Evolutionary conservation across 2,113 vertebrate species (phyloP).

Genomic region (Amazona guildingii): DNA sequence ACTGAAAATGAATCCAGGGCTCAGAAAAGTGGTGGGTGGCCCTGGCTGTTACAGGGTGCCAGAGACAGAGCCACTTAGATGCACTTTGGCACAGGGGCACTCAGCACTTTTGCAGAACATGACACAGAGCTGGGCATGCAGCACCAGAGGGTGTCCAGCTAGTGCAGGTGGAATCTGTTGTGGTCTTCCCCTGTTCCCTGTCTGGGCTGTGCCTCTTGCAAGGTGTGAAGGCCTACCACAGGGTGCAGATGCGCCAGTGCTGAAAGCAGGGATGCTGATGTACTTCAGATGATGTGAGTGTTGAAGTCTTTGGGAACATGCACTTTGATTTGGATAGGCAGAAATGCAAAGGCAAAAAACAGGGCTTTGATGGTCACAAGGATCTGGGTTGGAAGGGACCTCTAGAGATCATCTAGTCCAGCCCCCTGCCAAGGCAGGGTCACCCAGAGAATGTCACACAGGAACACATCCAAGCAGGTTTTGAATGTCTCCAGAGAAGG

Average conservation of each 20-base stretch:
- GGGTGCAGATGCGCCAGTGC: neutral
- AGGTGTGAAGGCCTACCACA: neutral
- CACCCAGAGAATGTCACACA: too few relatives aligned
- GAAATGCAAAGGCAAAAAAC: neutral
- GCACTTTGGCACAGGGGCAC: neutral
- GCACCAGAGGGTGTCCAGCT: neutral
- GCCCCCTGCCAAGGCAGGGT: too few relatives aligned
- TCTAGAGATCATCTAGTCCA: too few relatives aligned
- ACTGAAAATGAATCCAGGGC: neutral
- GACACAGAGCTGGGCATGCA: neutral
- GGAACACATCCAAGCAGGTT: too few relatives aligned
- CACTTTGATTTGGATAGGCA: neutral
- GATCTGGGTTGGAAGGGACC: neutral
- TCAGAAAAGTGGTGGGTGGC: neutral
- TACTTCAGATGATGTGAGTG: neutral
- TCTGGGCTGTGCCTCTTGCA: neutral
- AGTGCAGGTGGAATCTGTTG: neutral
- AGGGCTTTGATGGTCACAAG: neutral
- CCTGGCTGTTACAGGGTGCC: neutral
- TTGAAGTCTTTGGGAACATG: accelerated
- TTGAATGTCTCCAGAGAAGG: too few relatives aligned
- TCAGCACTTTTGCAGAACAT: accelerated
- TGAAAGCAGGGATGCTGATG: neutral
- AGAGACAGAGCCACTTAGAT: neutral
- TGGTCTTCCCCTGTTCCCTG: neutral